Conservation (phyloP, 2,113 vertebrate species). For the Lucifuga dentata region DNA sequence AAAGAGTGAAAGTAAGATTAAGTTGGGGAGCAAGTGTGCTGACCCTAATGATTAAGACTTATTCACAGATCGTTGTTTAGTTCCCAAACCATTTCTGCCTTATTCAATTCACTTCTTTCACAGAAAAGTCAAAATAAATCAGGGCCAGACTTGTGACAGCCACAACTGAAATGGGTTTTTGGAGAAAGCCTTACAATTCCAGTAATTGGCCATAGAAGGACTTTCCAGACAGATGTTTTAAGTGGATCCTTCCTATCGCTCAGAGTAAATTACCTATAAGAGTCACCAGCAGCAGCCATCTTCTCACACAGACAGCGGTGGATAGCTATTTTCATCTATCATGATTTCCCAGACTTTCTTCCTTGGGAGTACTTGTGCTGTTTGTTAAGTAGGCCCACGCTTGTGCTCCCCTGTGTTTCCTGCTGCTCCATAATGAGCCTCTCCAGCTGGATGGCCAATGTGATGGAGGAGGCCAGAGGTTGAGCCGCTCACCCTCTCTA, state of each 20-base stretch:
- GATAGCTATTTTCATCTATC: conserved; percentile 34
- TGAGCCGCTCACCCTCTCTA: conserved; percentile 53
- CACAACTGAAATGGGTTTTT: conserved; percentile 16
- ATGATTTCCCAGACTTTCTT: conserved; percentile 50
- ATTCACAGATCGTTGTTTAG: conserved; percentile 10
- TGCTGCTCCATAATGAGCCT: conserved; percentile 60
- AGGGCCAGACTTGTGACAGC: conserved; percentile 1
- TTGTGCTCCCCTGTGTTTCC: conserved; percentile 38
- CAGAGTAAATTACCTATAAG: conserved; percentile 40
- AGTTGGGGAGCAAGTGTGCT: not conserved
- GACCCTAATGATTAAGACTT: conserved; percentile 39
- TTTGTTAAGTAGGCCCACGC: conserved; percentile 58
- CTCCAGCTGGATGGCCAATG: conserved; percentile 45
- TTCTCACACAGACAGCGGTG: conserved; percentile 21
- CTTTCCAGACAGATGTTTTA: conserved; percentile 14
- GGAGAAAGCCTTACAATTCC: conserved; percentile 16
- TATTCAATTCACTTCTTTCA: conserved; percentile 2
- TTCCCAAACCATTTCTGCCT: conserved; percentile 14
- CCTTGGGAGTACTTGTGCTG: conserved; percentile 36
- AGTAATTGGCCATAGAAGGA: conserved; percentile 47
- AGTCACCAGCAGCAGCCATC: conserved; percentile 12
- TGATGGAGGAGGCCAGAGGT: conserved; percentile 49
- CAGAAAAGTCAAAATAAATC: not conserved
- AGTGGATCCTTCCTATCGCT: conserved; percentile 24
- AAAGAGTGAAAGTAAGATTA: not conserved